Conservation (phyloP, 2,888 invertebrate genomes). For the Escarpia spicata region DNA sequence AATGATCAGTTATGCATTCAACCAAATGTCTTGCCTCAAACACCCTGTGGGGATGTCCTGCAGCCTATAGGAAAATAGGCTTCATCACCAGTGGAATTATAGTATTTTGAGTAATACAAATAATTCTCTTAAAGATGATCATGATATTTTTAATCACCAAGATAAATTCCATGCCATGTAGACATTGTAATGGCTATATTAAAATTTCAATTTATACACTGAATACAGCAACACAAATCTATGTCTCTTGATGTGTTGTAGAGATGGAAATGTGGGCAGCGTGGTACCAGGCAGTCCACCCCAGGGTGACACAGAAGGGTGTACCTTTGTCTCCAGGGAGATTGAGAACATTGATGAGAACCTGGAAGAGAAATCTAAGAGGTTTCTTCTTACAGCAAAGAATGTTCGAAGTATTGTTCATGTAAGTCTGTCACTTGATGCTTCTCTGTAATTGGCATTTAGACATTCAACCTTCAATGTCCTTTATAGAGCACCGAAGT, state of each 20-base stretch:
- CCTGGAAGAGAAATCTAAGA: slow-evolving; percentile 34
- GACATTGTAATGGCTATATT: neutral
- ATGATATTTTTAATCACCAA: no score
- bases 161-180: no score
- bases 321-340: neutral
- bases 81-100: no score
- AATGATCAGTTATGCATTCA: no score
- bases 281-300: no score
- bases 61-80: no score
- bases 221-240: neutral
- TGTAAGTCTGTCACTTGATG: slow-evolving; percentile 27
- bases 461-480: neutral
- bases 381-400: slow-evolving; percentile 32
- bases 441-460: neutral
- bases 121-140: no score
- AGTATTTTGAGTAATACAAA: no score
- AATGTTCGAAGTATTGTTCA: slow-evolving; percentile 38
- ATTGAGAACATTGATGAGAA: slow-evolving; percentile 22
- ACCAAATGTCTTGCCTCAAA: no score
- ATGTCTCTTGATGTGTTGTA: neutral
- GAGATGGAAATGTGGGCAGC: neutral
- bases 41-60: no score
- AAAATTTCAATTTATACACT: neutral
- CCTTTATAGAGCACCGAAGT: no score
- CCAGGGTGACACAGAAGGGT: neutral